A percentile compares a stretch with the other conserved stretches of the same genome.
phyloP scores from a whole-genome alignment of 2,797 vertebrate species.

The Tenualosa ilisha region DNA sequence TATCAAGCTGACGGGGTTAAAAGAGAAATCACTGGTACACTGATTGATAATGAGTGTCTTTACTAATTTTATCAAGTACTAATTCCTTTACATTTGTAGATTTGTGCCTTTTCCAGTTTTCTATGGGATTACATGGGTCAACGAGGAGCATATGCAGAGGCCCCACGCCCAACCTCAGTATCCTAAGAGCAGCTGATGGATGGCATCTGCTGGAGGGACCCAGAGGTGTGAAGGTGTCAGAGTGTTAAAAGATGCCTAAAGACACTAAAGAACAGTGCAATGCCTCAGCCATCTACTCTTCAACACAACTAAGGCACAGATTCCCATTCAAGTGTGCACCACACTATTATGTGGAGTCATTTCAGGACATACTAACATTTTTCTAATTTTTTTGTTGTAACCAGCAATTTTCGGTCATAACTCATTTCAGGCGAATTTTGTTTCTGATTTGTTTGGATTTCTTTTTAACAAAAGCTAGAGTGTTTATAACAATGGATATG shows the following conservation, averaged over 20 bases:
- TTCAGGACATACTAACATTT: neutral
- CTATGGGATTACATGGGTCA: neutral
- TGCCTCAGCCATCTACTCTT: neutral
- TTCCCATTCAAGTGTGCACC: neutral
- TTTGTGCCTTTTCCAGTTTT: conserved; percentile 30
- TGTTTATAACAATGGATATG: neutral
- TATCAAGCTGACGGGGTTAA: conserved; percentile 38
- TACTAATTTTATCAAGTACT: conserved; percentile 32
- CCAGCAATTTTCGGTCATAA: neutral
- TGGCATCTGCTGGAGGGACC: neutral
- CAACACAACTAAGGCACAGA: neutral
- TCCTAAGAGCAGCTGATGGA: neutral
- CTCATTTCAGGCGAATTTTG: neutral
- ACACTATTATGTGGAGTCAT: neutral
- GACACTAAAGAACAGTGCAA: neutral
- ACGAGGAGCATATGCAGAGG: neutral
- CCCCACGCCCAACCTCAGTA: neutral
- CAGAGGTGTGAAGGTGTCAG: neutral
- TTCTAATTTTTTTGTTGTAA: neutral
- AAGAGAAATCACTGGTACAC: conserved; percentile 39
- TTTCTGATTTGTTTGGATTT: neutral
- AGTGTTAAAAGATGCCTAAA: neutral
- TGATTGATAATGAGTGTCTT: conserved; percentile 40
- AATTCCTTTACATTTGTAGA: conserved; percentile 9
- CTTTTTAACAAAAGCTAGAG: too few relatives aligned